Conservation (phyloP, 2,888 invertebrate genomes). For the Ganaspis brasiliensis region DNA sequence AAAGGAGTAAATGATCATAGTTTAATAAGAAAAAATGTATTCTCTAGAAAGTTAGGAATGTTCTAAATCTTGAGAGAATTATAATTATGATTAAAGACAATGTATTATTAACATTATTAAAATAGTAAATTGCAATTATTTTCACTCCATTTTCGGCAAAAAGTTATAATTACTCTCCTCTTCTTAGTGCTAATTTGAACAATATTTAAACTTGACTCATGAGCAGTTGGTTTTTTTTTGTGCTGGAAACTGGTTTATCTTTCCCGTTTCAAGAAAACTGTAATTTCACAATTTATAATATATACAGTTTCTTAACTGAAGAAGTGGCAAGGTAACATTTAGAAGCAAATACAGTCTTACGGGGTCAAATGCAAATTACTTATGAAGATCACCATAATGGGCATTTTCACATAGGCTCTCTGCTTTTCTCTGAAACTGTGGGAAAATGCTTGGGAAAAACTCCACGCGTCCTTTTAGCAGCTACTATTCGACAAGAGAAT, state of each 20-base stretch:
- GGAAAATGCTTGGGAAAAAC: conserved; percentile 41
- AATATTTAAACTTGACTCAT: not conserved
- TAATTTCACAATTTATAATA: conserved; percentile 16
- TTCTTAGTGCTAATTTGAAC: not conserved
- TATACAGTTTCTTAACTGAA: not conserved
- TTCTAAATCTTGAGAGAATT: no score
- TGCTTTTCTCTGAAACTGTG: conserved; percentile 53
- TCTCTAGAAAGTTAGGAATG: no score
- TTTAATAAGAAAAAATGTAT: no score
- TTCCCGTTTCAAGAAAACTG: conserved; percentile 5
- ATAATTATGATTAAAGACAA: no score
- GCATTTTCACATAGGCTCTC: conserved; percentile 59
- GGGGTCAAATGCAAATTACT: conserved; percentile 34
- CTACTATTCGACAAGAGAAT: conserved; percentile 53
- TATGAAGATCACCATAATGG: conserved; percentile 57
- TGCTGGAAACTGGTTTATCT: conserved; percentile 1
- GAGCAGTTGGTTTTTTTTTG: not conserved
- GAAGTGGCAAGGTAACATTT: conserved; percentile 3
- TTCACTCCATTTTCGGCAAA: no score
- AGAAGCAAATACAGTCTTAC: conserved; percentile 23
- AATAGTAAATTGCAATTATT: no score
- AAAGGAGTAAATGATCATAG: no score
- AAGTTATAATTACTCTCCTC: no score
- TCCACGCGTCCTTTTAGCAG: conserved; percentile 25
- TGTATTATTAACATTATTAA: no score